Evolutionary conservation across 1,140 invertebrate species (phyloP), one percentile per base, ranked within the genome.

Genomic region (Helicorthomorpha holstii): DNA sequence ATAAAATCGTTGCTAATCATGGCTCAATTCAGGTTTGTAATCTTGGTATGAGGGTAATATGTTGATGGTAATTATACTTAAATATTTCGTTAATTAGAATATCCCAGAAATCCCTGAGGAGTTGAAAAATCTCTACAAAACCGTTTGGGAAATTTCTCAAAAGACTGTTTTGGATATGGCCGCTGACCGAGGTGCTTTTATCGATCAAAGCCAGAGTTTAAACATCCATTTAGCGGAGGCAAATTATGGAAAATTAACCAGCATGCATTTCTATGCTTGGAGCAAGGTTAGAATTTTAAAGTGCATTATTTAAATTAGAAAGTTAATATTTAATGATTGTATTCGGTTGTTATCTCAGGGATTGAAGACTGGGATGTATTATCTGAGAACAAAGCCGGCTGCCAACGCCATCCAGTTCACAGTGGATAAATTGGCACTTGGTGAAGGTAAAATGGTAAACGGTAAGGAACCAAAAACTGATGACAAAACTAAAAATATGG

Each of bases 311-410:
- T 16, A 7, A 16, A 34, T 34, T 7, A 7, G 29, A 7, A 16
- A 16, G 29, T 16, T 34, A 50, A 26, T 43, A 16, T 38, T 2
- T 45, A 27, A 19, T 1, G 48, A 27, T 24, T 38, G 14, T 23
- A 49, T 38, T 41, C 51, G 55, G 21, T 1, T 45, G 49, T 57
- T 56, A 60, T 63, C 65, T 27, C 56, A 84, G 81, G 85, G 95
- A 4, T 73, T 98, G 14, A 99, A 98, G 71, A 98, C 95, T 26
- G 95, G 95, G 34, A 98, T 98, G 92, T 98, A 98, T 68, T 98
- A 98, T 66, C 72, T 99, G 52, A 75, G 95, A 26, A 98, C 91
- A 0, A 97, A 95, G 61, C 89, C 95, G 7, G 93, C 94, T 3
- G 92, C 86, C 1, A 83, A 91, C 64, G 88, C 94, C 4, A 90